A percentile compares a stretch with the other conserved stretches of the same genome.
Conservation (phyloP, 2,888 invertebrate genomes). For the Monochamus alternatus region DNA sequence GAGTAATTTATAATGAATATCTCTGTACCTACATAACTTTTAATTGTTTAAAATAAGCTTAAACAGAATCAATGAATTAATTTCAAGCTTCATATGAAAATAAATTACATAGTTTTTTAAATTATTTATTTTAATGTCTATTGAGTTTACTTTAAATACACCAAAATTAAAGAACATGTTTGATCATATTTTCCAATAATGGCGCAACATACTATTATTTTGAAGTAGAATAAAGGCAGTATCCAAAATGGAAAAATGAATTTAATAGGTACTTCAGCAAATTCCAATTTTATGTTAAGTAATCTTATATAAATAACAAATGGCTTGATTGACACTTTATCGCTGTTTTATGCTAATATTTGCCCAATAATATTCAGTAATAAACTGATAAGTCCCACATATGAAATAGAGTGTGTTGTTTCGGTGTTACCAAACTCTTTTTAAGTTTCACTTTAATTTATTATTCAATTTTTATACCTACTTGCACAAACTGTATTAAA, state of each 20-base stretch:
- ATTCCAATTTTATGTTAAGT: too few species aligned
- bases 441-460: constrained; percentile 17
- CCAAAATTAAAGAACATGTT: too few species aligned
- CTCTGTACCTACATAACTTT: too few species aligned
- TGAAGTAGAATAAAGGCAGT: neutral
- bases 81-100: too few species aligned
- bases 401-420: constrained; percentile 24
- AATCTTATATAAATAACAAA: neutral
- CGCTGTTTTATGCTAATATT: constrained; percentile 3
- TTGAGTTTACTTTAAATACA: too few species aligned
- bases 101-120: too few species aligned
- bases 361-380: constrained; percentile 5
- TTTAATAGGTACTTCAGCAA: neutral
- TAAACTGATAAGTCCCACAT: constrained; percentile 17
- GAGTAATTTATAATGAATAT: too few species aligned
- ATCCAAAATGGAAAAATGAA: neutral
- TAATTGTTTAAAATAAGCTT: too few species aligned
- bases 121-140: too few species aligned
- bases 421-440: constrained; percentile 18
- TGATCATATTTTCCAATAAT: too few species aligned
- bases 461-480: neutral
- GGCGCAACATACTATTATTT: too few species aligned
- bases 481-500: constrained; percentile 5
- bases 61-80: too few species aligned
- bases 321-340: constrained; percentile 5